Conservation (phyloP, 2,113 vertebrate genomes). For the Dolichallabes microphthalmus region DNA sequence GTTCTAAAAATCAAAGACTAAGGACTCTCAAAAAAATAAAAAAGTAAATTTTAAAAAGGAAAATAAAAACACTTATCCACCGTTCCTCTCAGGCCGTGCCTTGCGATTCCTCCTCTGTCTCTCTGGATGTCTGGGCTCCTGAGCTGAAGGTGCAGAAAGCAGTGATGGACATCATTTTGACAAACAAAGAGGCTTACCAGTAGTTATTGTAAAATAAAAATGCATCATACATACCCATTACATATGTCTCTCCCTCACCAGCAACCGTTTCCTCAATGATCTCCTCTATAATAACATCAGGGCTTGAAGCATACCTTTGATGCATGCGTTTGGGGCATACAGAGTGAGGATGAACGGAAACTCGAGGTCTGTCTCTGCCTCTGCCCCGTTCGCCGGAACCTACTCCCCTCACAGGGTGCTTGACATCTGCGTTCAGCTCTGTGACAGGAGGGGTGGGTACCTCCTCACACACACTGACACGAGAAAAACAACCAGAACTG, state of each 20-base stretch:
- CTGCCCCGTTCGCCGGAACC: slow-evolving; percentile 17
- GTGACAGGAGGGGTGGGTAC: neutral
- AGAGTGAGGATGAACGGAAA: neutral
- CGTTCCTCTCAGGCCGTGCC: neutral
- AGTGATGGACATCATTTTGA: neutral
- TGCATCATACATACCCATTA: slow-evolving; percentile 14
- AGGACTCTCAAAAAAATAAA: neutral
- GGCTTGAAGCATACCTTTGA: neutral
- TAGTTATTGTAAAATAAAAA: no score
- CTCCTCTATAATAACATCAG: slow-evolving; percentile 82
- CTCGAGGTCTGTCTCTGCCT: neutral
- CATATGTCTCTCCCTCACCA: slow-evolving; percentile 32
- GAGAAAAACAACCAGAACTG: neutral
- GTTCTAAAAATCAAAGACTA: neutral
- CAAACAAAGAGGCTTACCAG: neutral
- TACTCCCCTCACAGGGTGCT: slow-evolving; percentile 19
- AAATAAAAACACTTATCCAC: neutral
- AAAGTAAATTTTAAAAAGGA: no score
- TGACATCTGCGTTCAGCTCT: neutral
- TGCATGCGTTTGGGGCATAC: neutral
- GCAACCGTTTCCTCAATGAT: slow-evolving; percentile 68
- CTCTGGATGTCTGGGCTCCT: neutral
- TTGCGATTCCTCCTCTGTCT: slow-evolving; percentile 13
- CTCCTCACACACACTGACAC: slow-evolving; percentile 1
- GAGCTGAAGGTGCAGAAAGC: neutral